Evolutionary conservation across 2,888 invertebrate genomes (phyloP), one percentile per base, ranked within the genome.

Genomic region (Aradus depressus): DNA sequence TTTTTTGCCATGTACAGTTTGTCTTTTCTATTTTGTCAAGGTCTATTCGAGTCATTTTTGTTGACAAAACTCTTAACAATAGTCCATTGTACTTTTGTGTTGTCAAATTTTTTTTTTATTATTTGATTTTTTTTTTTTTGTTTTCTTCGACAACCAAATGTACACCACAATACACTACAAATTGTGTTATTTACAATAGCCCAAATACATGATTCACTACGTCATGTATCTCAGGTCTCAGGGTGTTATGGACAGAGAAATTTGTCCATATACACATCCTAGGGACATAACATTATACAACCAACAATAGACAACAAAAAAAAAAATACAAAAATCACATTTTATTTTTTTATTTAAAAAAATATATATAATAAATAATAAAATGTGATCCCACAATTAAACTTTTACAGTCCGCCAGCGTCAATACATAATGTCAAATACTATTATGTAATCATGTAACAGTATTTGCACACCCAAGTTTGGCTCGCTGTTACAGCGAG

Each of bases 381-480:
- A n/a, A n/a, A n/a, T n/a, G n/a, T n/a, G n/a, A n/a, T n/a, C n/a
- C n/a, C n/a, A n/a, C n/a, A n/a, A n/a, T n/a, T n/a, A n/a, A n/a
- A n/a, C n/a, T n/a, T n/a, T n/a, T n/a, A n/a, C n/a, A n/a, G n/a
- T n/a, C n/a, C n/a, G 38, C 52, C 52, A 43, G 56, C 52, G 56
- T 56, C 56, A 54, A 56, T 56, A 56, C 56, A 56, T 56, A 56
- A 58, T 54, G 58, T 58, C 55, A 56, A 52, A 58, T 58, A 59
- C 59, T 58, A 55, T 58, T 56, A 59, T 56, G 58, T 57, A 59
- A 56, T 54, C 37, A 52, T 47, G 23, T 41, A 43, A 34, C 50
- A 55, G 55, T 55, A 53, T 55, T 55, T 47, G 55, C 55, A 55
- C 48, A 54, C 51, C 35, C 43, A 50, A 26, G 44, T 51, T 51